Evolutionary conservation across 2,797 vertebrate species (phyloP).

Genomic region (Tangara arthus): DNA sequence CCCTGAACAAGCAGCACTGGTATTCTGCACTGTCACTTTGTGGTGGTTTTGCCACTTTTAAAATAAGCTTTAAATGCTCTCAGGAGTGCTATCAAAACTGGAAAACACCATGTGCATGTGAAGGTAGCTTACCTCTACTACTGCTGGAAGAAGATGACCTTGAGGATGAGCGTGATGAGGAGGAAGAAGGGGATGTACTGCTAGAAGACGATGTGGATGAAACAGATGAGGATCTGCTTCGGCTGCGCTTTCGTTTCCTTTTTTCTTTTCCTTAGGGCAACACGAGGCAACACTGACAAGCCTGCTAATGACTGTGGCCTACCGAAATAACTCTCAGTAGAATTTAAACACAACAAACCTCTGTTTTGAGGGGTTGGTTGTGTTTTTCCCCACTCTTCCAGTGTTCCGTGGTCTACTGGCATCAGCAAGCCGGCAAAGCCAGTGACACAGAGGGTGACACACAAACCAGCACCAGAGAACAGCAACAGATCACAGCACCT

Average conservation of each 20-base stretch:
- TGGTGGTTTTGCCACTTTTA: neutral
- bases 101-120: rapidly evolving
- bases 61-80: neutral
- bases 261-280: conserved; percentile 76
- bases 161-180: conserved; percentile 71
- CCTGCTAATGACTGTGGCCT: neutral
- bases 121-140: conserved; percentile 74
- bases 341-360: rapidly evolving
- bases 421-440: rapidly evolving
- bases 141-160: conserved; percentile 79
- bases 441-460: neutral
- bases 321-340: neutral
- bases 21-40: neutral
- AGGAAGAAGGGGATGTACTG: conserved; percentile 67
- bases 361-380: neutral
- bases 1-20: rapidly evolving
- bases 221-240: conserved; percentile 83
- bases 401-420: rapidly evolving
- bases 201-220: conserved; percentile 75
- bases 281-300: neutral
- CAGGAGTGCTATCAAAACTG: neutral
- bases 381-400: rapidly evolving
- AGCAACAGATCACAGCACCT: neutral
- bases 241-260: conserved; percentile 83
- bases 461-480: neutral